Base-by-base conservation (phyloP, 2,888 invertebrate species). In the Lasioglossum zephyrum region DNA sequence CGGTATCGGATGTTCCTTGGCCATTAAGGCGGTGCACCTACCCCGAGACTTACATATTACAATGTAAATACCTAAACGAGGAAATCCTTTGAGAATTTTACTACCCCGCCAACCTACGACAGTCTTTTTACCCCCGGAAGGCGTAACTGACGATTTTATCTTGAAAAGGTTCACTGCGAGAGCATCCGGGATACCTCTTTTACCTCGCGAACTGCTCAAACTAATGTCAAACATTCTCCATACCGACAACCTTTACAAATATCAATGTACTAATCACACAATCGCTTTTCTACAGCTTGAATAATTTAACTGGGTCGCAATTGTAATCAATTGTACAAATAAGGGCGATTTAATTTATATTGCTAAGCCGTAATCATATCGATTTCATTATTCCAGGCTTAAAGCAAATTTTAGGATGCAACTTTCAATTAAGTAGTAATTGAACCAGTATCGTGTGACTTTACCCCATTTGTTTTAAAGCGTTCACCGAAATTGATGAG, bases 111-210 rank as follows among this genome's bases (percentile, higher is more conserved):
- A 9, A 66, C 77, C 36, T 79, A 44, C 77, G 39, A 16, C 77
- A 18, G 66, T 60, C 78, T 88, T 90, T 89, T 89, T 86, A 85
- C 66, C 49, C 31, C 75, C 76, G 78, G 86, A 85, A 85, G 81
- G 13, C 26, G 26, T 60, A 86, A 83, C 80, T 87, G 87, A 86
- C 72, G 80, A 72, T 77, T 78, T 87, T 90, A 91, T 91, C 89
- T 86, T 39, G 66, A 47, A 77, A 82, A 83, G 72, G 73, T 74
- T 77, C 9, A 16, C 60, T 31, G 60, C 26, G 13, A 16, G 13
- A 60, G 16, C 60, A 26, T 2, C 13, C 60, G 26, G 60, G 13
- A 60, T 60, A 4, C 44, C 26, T 53, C 26, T 13, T 60, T 26
- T 2, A 5, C 26, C 60, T 13, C n/a, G 60, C 53, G 2, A 26